Evolutionary conservation across 1,140 invertebrate species (phyloP).

Genomic region (Lerema accius): DNA sequence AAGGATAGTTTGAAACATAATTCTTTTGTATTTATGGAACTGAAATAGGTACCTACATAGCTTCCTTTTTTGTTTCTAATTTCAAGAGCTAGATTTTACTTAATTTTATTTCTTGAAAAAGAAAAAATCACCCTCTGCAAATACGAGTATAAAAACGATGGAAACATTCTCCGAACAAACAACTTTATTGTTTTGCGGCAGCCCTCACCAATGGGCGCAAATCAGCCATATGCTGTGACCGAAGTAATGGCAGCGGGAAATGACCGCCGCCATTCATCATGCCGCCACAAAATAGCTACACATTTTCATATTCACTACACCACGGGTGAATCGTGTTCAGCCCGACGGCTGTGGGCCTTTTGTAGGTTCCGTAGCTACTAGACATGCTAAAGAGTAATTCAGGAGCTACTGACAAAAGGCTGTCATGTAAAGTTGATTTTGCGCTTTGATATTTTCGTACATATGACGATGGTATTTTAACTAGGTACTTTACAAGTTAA

Average conservation of each 20-base stretch:
- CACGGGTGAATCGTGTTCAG: background rate
- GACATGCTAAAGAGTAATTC: background rate
- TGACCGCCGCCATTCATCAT: constrained; percentile 69
- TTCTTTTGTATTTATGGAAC: too few relatives aligned
- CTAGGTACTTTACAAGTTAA: too few relatives aligned
- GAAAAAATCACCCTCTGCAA: background rate
- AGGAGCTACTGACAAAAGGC: background rate
- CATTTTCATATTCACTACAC: constrained; percentile 57
- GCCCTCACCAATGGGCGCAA: constrained; percentile 43
- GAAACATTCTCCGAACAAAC: constrained; percentile 52
- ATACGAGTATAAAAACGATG: constrained; percentile 12
- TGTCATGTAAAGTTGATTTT: background rate
- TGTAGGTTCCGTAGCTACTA: constrained; percentile 6
- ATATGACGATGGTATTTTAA: too few relatives aligned
- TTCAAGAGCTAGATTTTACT: too few relatives aligned
- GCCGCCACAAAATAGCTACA: constrained; percentile 50
- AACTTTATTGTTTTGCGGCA: constrained; percentile 40
- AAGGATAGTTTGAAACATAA: too few relatives aligned
- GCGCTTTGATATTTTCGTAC: too few relatives aligned
- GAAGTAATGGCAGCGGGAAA: constrained; percentile 54
- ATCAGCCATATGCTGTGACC: constrained; percentile 69
- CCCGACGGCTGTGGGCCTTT: background rate
- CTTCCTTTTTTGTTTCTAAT: too few relatives aligned
- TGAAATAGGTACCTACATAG: too few relatives aligned
- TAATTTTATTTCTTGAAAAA: too few relatives aligned